phyloP scores from a whole-genome alignment of 35 echinoderm and acorn worm species.

The Ptychodera flava region DNA sequence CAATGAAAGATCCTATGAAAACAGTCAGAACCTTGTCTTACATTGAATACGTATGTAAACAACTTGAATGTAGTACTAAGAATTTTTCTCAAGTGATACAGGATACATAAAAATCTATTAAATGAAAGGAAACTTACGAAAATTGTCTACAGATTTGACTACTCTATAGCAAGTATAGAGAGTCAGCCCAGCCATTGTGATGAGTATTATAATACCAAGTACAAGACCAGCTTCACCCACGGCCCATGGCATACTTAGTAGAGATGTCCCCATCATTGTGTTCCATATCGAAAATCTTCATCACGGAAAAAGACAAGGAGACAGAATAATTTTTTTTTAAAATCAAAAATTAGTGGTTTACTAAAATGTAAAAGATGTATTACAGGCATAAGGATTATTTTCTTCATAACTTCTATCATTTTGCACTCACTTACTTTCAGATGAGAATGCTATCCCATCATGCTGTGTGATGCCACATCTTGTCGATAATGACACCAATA shows the following conservation, averaged over 20 bases:
- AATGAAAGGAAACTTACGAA: conserved; percentile 57
- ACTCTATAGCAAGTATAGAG: conserved; percentile 97
- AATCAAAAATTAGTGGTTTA: not conserved
- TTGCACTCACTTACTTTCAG: too few species aligned
- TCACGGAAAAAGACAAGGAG: not conserved
- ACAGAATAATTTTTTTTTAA: too few species aligned
- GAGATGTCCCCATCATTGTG: conserved; percentile 98
- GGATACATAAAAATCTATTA: too few species aligned
- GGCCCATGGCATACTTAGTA: conserved; percentile 98
- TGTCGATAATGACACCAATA: too few species aligned
- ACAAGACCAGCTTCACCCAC: conserved; percentile 89
- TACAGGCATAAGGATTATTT: not conserved
- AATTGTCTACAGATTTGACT: conserved; percentile 58
- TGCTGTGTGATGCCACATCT: too few species aligned
- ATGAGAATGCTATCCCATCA: too few species aligned
- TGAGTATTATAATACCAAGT: conserved; percentile 63
- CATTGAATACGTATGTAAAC: too few species aligned
- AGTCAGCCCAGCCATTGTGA: conserved; percentile 82
- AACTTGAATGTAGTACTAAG: too few species aligned
- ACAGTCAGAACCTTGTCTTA: too few species aligned
- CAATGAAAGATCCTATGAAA: too few species aligned
- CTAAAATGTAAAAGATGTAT: not conserved
- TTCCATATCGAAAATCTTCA: conserved; percentile 99
- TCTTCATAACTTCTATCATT: too few species aligned
- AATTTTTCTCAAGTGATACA: too few species aligned